Conservation (phyloP, 2,888 invertebrate species). For the Philhelius pedissequus region DNA sequence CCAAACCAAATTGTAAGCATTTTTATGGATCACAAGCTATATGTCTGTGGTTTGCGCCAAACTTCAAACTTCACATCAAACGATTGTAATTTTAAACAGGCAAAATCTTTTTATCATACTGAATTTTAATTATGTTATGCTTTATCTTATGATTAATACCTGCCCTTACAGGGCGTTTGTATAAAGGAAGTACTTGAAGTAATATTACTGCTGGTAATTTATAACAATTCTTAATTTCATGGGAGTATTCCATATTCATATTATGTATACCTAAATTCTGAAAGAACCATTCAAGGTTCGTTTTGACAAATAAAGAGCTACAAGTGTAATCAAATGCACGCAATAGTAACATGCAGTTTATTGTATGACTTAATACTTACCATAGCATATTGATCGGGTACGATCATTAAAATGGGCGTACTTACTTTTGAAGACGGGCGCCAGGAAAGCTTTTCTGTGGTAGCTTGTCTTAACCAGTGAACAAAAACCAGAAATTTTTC, state of each 20-base stretch:
- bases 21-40: constrained; percentile 37
- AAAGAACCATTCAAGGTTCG: not conserved
- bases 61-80: not conserved
- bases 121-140: not conserved
- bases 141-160: not conserved
- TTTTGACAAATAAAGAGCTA: not conserved
- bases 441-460: too few species aligned
- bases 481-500: too few species aligned
- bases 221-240: not conserved
- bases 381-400: too few species aligned
- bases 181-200: not conserved
- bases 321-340: not conserved
- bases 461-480: too few species aligned
- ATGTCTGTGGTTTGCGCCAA: not conserved
- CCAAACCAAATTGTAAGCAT: constrained; percentile 33
- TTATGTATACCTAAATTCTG: too few species aligned
- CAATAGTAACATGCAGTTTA: too few species aligned
- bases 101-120: not conserved
- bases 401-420: too few species aligned
- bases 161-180: not conserved
- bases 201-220: too few species aligned
- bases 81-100: not conserved
- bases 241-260: not conserved
- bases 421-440: too few species aligned
- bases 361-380: too few species aligned